Conservation (phyloP, 2,797 vertebrate genomes). For the Ceyx erithaca region DNA sequence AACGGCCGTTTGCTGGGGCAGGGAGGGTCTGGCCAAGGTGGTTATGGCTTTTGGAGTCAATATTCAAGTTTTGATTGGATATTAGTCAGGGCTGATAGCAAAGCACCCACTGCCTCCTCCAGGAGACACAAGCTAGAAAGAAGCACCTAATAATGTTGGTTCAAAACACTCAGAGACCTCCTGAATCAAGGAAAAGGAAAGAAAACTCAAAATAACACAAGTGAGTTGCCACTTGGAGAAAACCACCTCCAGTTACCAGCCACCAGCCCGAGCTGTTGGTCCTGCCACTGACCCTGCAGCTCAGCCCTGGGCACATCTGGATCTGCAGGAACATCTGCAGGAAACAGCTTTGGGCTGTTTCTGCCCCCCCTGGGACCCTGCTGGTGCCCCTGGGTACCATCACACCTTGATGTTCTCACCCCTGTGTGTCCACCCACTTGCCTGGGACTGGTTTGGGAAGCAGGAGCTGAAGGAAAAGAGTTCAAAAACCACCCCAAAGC, state of each 20-base stretch:
- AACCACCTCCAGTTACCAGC: neutral
- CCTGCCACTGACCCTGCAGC: rapidly evolving
- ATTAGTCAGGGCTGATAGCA: neutral
- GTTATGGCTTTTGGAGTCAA: neutral
- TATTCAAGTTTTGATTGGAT: neutral
- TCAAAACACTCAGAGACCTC: neutral
- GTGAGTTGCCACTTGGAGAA: neutral
- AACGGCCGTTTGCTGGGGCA: neutral
- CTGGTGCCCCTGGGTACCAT: neutral
- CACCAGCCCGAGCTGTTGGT: neutral
- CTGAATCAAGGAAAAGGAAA: neutral
- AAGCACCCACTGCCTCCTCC: neutral
- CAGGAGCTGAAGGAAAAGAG: neutral
- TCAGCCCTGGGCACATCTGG: neutral
- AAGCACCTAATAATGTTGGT: rapidly evolving
- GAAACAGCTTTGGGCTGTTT: neutral
- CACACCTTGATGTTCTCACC: neutral
- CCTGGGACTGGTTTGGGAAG: neutral
- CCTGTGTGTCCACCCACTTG: neutral
- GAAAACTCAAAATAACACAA: neutral
- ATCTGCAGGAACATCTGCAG: constrained; percentile 24
- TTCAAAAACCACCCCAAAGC: neutral
- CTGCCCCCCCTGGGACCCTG: rapidly evolving
- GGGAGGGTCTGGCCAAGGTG: neutral
- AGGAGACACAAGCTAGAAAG: neutral